Conservation (phyloP, 2,113 vertebrate genomes). For the Galemys pyrenaicus region DNA sequence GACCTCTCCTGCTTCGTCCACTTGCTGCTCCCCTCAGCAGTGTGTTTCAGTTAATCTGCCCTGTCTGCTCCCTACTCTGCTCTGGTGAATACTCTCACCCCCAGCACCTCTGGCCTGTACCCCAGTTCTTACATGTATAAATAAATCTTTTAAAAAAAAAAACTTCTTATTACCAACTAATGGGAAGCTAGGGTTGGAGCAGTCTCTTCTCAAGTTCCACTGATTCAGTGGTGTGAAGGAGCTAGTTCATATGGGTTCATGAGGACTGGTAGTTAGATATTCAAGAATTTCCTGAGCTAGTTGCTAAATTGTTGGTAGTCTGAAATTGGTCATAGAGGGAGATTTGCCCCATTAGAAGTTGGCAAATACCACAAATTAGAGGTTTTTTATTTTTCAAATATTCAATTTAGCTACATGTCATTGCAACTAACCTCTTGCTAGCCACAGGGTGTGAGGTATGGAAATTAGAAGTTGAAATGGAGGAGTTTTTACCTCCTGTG, state of each 20-base stretch:
- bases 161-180: not conserved
- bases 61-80: no score
- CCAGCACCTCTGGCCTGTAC: no score
- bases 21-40: no score
- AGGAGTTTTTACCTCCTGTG: not conserved
- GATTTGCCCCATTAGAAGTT: conserved; percentile 16
- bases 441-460: not conserved
- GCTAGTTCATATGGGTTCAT: not conserved
- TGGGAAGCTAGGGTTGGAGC: not conserved
- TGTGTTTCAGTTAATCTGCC: no score
- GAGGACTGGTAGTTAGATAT: not conserved
- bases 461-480: not conserved
- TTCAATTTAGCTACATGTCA: not conserved
- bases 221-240: not conserved
- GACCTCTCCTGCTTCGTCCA: no score
- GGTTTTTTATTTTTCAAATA: not conserved
- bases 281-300: not conserved
- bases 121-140: no score
- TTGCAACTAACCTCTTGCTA: not conserved
- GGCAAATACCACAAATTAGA: not conserved
- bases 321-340: not conserved
- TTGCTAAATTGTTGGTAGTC: conserved; percentile 8
- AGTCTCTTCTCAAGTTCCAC: not conserved
- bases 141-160: no score
- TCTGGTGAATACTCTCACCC: no score